phyloP scores from a whole-genome alignment of 1,140 invertebrate genomes.

The Chironomus tepperi region DNA sequence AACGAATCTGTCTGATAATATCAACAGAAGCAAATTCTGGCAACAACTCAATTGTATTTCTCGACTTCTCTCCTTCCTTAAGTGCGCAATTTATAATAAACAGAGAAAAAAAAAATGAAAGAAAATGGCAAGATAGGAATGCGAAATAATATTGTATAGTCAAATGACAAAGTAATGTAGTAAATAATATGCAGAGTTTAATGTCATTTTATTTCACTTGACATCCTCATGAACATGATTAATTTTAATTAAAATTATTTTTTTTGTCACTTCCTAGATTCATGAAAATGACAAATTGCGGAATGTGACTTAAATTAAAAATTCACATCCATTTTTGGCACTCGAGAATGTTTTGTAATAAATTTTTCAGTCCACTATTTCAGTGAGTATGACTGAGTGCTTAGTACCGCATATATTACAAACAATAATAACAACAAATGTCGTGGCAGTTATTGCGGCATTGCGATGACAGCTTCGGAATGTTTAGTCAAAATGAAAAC shows the following conservation, averaged over 20 bases:
- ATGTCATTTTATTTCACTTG: background rate
- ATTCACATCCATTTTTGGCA: conserved; percentile 12
- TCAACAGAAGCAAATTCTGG: conserved; percentile 1
- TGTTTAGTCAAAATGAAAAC: conserved; percentile 4
- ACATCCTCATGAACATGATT: background rate
- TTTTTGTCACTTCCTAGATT: background rate
- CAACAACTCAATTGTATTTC: background rate
- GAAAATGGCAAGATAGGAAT: background rate
- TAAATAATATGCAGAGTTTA: background rate
- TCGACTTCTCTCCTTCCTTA: background rate
- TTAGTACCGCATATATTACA: background rate
- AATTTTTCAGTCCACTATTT: background rate
- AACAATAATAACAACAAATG: conserved; percentile 7
- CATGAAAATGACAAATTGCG: conserved; percentile 3
- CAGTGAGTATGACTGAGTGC: background rate
- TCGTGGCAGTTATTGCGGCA: background rate
- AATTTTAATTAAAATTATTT: conserved; percentile 10
- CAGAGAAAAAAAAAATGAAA: background rate
- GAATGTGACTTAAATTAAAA: conserved; percentile 11
- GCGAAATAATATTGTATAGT: background rate
- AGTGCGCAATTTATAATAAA: background rate
- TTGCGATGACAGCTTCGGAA: conserved; percentile 3
- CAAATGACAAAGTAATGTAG: background rate
- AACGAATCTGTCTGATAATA: background rate
- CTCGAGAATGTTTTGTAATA: background rate